Evolutionary conservation across 2,113 vertebrate species (phyloP).

Genomic region (Cariama cristata): DNA sequence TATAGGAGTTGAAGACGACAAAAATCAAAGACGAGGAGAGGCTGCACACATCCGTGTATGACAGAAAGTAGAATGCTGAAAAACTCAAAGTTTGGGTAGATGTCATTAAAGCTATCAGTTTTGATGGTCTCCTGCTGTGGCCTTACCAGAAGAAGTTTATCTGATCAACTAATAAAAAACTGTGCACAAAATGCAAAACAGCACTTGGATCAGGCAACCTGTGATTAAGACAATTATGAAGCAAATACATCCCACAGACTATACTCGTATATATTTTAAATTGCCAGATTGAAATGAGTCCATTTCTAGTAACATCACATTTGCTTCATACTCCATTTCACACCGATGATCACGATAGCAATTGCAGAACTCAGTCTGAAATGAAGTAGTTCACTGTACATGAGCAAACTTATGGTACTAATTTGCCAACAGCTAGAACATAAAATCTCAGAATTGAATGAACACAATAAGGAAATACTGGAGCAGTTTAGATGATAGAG

Average conservation of each 20-base stretch:
- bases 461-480: not conserved
- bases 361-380: not conserved
- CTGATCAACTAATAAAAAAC: not conserved
- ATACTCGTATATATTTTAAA: not conserved
- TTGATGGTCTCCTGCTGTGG: not conserved
- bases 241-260: not conserved
- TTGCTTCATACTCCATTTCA: not conserved
- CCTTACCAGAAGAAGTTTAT: not conserved
- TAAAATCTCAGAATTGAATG: not conserved
- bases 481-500: not conserved
- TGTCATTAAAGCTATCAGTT: not conserved
- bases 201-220: not conserved
- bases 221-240: constrained; percentile 27
- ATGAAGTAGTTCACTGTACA: not conserved
- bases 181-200: not conserved
- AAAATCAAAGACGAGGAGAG: not conserved
- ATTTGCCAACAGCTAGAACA: not conserved
- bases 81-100: not conserved
- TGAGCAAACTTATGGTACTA: not conserved
- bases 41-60: rapidly evolving
- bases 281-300: constrained; percentile 7
- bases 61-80: not conserved
- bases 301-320: not conserved
- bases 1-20: not conserved
- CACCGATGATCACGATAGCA: not conserved